These are phyloP conservation scores for Harpalus rufipes DNA, from an alignment of 2,888 invertebrate species.

Conservation along the genomic window DNA sequence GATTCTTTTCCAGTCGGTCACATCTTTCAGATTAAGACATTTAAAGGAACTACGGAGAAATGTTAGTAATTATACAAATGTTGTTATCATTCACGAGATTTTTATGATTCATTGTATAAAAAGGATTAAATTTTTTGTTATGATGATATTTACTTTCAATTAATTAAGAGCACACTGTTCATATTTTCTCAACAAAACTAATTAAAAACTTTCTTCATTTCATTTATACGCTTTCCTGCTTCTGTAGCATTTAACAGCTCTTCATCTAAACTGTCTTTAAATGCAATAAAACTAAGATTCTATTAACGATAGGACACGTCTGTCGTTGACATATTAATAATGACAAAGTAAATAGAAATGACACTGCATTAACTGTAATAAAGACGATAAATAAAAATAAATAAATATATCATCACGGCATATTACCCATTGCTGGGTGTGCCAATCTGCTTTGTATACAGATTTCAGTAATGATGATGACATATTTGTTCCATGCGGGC, in stretches of 20 bases:
- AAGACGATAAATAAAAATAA: no score
- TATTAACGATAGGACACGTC: neutral
- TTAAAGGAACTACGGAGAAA: neutral
- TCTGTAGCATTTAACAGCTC: neutral
- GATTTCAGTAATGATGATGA: no score
- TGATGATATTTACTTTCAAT: no score
- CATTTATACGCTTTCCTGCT: conserved; percentile 15
- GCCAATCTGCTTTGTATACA: no score
- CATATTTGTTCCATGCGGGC: no score
- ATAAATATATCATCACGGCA: no score
- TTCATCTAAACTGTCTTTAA: no score
- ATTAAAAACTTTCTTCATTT: conserved; percentile 29
- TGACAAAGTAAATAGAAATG: conserved; percentile 8
- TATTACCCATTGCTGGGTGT: no score
- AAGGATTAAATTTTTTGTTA: no score
- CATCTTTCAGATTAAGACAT: conserved; percentile 16
- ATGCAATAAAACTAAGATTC: neutral
- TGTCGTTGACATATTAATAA: conserved; percentile 22
- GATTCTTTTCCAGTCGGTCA: conserved; percentile 17
- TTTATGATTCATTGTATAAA: neutral
- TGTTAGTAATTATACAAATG: conserved; percentile 20
- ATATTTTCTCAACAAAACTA: neutral
- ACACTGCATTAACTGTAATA: conserved; percentile 28
- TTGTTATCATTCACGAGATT: neutral
- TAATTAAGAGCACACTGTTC: neutral